Percentiles rank a stretch among this genome's conserved stretches.
Evolutionary conservation across 2,113 vertebrate species (phyloP).

Genomic region (Mystacornis crossleyi): DNA sequence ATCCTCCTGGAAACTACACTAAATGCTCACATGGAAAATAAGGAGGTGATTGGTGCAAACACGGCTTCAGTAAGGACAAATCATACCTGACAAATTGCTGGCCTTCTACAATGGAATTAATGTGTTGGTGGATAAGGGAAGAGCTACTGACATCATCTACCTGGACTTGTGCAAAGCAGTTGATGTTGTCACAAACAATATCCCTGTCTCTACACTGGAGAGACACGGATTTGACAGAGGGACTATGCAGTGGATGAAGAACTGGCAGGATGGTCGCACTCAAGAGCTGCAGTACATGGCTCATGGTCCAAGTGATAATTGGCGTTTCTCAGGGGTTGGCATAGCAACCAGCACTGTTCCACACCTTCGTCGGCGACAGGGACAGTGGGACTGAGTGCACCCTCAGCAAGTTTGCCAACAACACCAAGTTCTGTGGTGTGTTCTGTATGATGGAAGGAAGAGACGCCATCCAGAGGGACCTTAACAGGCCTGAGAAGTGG

Average conservation of each 20-base stretch:
- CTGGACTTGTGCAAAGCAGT: not conserved
- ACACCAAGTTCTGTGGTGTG: not conserved
- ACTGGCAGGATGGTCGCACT: not conserved
- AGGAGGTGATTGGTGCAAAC: not conserved
- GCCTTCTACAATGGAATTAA: not conserved
- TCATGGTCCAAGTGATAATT: not conserved
- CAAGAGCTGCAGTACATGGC: not conserved
- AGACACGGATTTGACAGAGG: not conserved
- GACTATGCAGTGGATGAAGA: not conserved
- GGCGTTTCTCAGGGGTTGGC: not conserved
- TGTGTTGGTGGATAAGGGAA: not conserved
- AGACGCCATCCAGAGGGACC: not conserved
- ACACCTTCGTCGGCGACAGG: rapidly evolving
- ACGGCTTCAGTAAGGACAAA: not conserved
- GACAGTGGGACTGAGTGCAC: not conserved
- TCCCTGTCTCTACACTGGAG: not conserved
- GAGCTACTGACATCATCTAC: not conserved
- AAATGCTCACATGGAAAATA: not conserved
- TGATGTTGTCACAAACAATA: not conserved
- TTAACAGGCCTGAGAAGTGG: not conserved
- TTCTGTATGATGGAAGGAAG: not conserved
- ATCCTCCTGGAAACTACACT: not conserved
- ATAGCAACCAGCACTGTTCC: not conserved
- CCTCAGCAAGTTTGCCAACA: not conserved
- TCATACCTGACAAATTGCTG: not conserved